phyloP scores from a whole-genome alignment of 2,888 invertebrate genomes.

The Cetonia aurata region DNA sequence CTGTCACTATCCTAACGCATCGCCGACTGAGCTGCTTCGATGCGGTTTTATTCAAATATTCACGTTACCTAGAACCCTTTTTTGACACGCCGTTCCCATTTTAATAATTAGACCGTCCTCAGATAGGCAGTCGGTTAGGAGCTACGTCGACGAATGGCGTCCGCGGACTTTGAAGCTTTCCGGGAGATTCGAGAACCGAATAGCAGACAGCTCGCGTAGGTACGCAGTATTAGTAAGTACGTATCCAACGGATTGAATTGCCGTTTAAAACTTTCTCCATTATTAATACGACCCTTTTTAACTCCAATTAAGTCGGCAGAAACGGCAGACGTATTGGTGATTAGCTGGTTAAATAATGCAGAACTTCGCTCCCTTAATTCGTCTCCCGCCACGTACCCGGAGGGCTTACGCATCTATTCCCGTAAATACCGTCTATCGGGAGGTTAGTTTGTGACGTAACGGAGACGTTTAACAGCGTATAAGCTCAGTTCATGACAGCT shows the following conservation, averaged over 20 bases:
- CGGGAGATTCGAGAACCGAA: background rate
- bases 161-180: background rate
- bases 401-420: constrained; percentile 33
- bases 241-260: constrained; percentile 50
- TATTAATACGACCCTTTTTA: constrained; percentile 65
- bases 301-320: constrained; percentile 62
- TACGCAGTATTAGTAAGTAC: background rate
- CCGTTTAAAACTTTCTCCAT: constrained; percentile 60
- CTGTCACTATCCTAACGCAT: background rate
- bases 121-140: constrained; percentile 5
- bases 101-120: constrained; percentile 59
- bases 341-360: constrained; percentile 57
- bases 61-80: constrained; percentile 53
- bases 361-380: constrained; percentile 27
- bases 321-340: constrained; percentile 61
- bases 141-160: too few relatives aligned
- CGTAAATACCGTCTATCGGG: constrained; percentile 21
- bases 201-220: too few relatives aligned
- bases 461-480: constrained; percentile 19
- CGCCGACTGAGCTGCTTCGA: constrained; percentile 16
- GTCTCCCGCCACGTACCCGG: constrained; percentile 9
- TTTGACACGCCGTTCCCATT: constrained; percentile 59
- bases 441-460: constrained; percentile 10
- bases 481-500: constrained; percentile 17
- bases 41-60: constrained; percentile 41